Conservation (phyloP, 2,113 vertebrate genomes). For the Nothocercus nigrocapillus region DNA sequence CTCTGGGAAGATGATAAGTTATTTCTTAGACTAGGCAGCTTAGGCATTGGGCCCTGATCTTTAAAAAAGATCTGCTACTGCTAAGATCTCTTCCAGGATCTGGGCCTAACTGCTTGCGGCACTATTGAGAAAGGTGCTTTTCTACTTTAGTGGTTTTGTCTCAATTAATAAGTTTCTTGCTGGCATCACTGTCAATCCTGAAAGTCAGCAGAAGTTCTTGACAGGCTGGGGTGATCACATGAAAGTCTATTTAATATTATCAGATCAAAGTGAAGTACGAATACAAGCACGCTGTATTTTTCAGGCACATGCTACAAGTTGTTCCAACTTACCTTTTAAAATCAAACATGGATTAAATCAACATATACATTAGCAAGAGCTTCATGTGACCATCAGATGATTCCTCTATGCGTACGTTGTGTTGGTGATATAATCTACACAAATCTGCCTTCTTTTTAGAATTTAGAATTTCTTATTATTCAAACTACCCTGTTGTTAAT, state of each 20-base stretch:
- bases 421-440: slow-evolving; percentile 29
- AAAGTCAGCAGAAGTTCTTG: slow-evolving; percentile 16
- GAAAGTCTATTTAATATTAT: slow-evolving; percentile 4
- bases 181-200: slow-evolving; percentile 36
- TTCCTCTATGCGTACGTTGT: neutral
- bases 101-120: slow-evolving; percentile 10
- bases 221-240: slow-evolving; percentile 13
- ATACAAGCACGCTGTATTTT: slow-evolving; percentile 1
- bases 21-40: neutral
- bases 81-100: slow-evolving; percentile 1
- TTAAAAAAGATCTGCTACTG: neutral
- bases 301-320: neutral
- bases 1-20: neutral
- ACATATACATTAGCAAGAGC: neutral
- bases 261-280: neutral
- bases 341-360: slow-evolving; percentile 58
- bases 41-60: neutral
- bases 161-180: neutral
- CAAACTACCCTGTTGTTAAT: slow-evolving; percentile 32
- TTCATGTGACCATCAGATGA: slow-evolving; percentile 22
- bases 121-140: neutral
- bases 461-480: neutral
- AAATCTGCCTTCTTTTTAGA: slow-evolving; percentile 7
- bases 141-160: neutral
- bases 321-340: slow-evolving; percentile 24